Conservation (phyloP, 2,797 vertebrate species). For the Sebastes hopkinsi region DNA sequence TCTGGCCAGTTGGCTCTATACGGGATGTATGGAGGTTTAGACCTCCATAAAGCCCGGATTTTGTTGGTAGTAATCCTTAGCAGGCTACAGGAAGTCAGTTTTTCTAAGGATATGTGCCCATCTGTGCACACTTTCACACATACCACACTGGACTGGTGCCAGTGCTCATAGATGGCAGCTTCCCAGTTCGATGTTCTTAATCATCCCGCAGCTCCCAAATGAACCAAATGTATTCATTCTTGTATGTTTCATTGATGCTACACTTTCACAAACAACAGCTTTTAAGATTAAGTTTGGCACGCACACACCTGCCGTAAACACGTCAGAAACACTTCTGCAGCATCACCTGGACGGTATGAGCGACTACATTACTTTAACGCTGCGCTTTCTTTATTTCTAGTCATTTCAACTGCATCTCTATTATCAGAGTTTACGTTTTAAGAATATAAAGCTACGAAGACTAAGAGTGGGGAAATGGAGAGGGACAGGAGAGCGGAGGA, state of each 20-base stretch:
- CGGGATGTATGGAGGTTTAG: neutral
- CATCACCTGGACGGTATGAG: neutral
- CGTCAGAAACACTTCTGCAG: neutral
- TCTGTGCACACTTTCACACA: conserved; percentile 17
- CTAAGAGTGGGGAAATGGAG: conserved; percentile 9
- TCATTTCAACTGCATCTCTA: neutral
- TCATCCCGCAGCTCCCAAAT: neutral
- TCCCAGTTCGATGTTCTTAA: neutral
- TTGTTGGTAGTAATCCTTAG: conserved; percentile 18
- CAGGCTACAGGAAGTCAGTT: conserved; percentile 1
- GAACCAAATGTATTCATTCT: neutral
- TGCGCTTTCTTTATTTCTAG: neutral
- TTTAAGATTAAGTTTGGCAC: neutral
- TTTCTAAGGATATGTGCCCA: neutral
- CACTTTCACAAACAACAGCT: neutral
- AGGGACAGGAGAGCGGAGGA: conserved; percentile 14
- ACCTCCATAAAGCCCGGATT: neutral
- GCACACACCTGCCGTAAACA: neutral
- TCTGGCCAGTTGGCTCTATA: neutral
- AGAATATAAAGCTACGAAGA: conserved; percentile 9
- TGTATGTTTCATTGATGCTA: neutral
- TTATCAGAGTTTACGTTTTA: conserved; percentile 1
- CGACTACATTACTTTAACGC: neutral
- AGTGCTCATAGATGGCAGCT: conserved; percentile 7
- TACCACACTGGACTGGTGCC: neutral